Evolutionary conservation across 2,113 vertebrate species (phyloP).

Genomic region (Leptosomus discolor): DNA sequence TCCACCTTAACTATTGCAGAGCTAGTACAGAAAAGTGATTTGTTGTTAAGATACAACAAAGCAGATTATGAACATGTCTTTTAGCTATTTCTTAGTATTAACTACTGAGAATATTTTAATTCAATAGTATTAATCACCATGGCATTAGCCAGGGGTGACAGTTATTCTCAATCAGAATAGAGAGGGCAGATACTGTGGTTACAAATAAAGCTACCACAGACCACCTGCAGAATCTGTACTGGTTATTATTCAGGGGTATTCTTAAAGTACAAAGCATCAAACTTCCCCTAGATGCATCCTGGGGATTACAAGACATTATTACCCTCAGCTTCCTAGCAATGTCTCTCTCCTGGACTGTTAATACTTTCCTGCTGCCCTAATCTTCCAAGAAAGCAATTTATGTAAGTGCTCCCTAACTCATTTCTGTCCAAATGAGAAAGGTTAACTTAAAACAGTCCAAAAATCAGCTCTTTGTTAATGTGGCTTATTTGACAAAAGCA

Average conservation of each 20-base stretch:
- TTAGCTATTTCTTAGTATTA: not conserved
- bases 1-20: not conserved
- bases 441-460: not conserved
- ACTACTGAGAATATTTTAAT: not conserved
- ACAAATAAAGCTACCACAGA: not conserved
- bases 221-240: not conserved
- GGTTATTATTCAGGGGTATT: not conserved
- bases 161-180: not conserved
- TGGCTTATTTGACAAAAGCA: not conserved
- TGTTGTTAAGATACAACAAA: not conserved
- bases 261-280: conserved; percentile 2
- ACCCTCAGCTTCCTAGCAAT: not conserved
- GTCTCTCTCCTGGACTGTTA: not conserved
- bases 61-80: not conserved
- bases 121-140: not conserved
- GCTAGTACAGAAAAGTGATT: not conserved
- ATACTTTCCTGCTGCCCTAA: not conserved
- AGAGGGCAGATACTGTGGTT: not conserved
- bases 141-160: not conserved
- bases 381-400: conserved; percentile 7
- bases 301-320: not conserved
- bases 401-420: not conserved
- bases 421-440: conserved; percentile 14
- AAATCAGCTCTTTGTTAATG: not conserved
- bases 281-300: not conserved